Conservation (phyloP, 2,888 invertebrate genomes). For the Drosophila robusta region DNA sequence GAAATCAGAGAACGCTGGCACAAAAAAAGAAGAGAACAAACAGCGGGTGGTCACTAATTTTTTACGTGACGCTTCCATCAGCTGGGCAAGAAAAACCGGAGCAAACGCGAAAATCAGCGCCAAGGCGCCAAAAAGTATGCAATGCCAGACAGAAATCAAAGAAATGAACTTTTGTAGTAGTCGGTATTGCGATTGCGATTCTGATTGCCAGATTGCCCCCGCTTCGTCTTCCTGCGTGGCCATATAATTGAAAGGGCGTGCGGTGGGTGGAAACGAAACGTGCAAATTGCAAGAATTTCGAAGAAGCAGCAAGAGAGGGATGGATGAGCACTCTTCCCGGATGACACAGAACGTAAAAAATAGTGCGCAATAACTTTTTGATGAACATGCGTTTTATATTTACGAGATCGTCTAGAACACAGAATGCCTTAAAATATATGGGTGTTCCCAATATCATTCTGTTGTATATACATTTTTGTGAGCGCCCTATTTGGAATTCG, state of each 20-base stretch:
- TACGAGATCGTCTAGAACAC: neutral
- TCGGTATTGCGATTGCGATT: conserved; percentile 36
- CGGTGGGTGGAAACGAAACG: conserved; percentile 50
- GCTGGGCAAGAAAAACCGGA: conserved; percentile 19
- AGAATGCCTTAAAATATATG: no score
- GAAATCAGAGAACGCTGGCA: conserved; percentile 10
- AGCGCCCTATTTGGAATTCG: no score
- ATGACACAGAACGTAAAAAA: neutral
- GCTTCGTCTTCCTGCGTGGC: conserved; percentile 8
- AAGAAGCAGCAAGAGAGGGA: conserved; percentile 22
- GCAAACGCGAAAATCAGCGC: conserved; percentile 63
- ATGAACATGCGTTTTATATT: no score
- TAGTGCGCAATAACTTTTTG: neutral
- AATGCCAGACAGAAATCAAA: conserved; percentile 68
- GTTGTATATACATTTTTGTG: no score
- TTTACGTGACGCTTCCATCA: conserved; percentile 71
- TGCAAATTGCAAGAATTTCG: conserved; percentile 58
- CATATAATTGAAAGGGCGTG: conserved; percentile 64
- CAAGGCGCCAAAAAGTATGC: conserved; percentile 73
- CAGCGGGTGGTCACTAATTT: conserved; percentile 77
- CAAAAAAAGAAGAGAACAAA: conserved; percentile 45
- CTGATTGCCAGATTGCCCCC: conserved; percentile 41
- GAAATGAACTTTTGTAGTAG: conserved; percentile 41
- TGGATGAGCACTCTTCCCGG: neutral
- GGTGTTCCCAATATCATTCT: no score